These are phyloP conservation scores for Oconnorella tubifera DNA, from an alignment of 2,888 invertebrate species.

Conservation along the genomic window DNA sequence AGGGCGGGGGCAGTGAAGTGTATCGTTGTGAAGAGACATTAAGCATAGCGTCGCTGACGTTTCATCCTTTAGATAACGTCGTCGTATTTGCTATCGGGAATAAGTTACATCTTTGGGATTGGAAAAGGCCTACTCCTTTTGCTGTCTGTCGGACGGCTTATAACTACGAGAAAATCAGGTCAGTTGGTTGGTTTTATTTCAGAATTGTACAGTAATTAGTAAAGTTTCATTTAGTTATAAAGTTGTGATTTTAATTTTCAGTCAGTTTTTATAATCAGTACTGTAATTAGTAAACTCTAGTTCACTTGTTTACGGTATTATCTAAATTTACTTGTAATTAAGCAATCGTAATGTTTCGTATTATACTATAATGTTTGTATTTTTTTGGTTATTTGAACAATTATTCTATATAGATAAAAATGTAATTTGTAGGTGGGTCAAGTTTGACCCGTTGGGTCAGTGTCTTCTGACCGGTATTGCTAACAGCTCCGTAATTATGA, in stretches of 20 bases:
- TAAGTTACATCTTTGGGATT: constrained; percentile 84
- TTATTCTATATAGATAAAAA: not conserved
- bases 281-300: no score
- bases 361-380: no score
- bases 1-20: constrained; percentile 78
- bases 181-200: constrained; percentile 28
- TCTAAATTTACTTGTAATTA: no score
- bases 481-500: constrained; percentile 50
- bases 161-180: constrained; percentile 78
- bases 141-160: constrained; percentile 71
- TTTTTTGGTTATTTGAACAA: no score
- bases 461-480: constrained; percentile 81
- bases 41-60: constrained; percentile 79
- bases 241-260: no score
- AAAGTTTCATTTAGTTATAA: no score
- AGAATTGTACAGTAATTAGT: no score
- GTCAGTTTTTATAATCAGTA: no score
- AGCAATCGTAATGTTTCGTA: no score
- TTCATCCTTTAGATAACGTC: constrained; percentile 77
- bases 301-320: no score
- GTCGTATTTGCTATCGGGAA: constrained; percentile 81
- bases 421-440: constrained; percentile 66
- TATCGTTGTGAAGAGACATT: constrained; percentile 71
- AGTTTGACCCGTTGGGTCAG: constrained; percentile 76
- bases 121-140: constrained; percentile 72